A percentile compares a stretch with the other conserved stretches of the same genome.
These are phyloP conservation scores for Lacerta agilis DNA, from an alignment of 2,797 vertebrate species.

Conservation along the genomic window DNA sequence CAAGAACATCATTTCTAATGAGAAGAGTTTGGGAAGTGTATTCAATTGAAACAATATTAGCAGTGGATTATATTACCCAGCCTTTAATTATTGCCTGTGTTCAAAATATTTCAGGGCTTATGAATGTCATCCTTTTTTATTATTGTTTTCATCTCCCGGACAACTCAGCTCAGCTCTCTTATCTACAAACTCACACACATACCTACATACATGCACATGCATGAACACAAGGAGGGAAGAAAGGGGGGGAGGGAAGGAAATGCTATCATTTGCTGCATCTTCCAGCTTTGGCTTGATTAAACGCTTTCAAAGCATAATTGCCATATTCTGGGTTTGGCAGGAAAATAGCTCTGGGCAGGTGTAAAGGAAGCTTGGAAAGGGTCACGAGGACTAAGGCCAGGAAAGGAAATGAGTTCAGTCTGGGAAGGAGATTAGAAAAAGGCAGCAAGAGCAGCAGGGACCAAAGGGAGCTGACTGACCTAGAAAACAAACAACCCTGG, in stretches of 20 bases:
- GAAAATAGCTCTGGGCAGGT: slow-evolving; percentile 64
- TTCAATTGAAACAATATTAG: slow-evolving; percentile 37
- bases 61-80: slow-evolving; percentile 39
- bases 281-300: slow-evolving; percentile 23
- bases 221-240: background rate
- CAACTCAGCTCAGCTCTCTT: background rate
- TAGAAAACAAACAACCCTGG: slow-evolving; percentile 60
- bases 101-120: slow-evolving; percentile 38
- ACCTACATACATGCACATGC: too few species aligned
- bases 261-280: slow-evolving; percentile 34
- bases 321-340: slow-evolving; percentile 48
- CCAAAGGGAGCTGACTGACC: slow-evolving; percentile 49
- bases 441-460: slow-evolving; percentile 47
- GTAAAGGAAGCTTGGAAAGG: slow-evolving; percentile 66
- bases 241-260: background rate
- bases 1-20: slow-evolving; percentile 40
- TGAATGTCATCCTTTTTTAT: background rate
- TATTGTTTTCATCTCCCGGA: background rate
- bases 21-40: slow-evolving; percentile 51
- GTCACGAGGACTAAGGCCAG: slow-evolving; percentile 59
- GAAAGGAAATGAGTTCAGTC: slow-evolving; percentile 69
- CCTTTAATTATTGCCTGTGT: background rate
- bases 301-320: slow-evolving; percentile 52
- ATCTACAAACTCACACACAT: background rate
- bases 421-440: slow-evolving; percentile 67